phyloP scores from a whole-genome alignment of 2,113 vertebrate species.

The Camelus bactrianus region DNA sequence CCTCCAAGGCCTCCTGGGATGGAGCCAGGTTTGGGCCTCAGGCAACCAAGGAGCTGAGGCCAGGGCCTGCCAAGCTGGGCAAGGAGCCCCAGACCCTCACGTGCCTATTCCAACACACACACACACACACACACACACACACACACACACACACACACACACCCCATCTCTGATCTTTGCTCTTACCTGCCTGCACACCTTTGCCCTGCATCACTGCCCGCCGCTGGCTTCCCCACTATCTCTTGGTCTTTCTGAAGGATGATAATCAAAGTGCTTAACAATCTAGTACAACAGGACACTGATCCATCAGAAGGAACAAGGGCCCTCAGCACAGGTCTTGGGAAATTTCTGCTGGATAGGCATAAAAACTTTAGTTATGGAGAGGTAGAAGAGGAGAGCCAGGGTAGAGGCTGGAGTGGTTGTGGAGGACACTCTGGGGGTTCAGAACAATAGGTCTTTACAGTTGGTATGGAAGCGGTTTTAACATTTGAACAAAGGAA shows the following conservation, averaged over 20 bases:
- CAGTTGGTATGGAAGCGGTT: neutral
- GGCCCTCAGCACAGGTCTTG: neutral
- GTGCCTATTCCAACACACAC: neutral
- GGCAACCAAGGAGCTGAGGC: conserved; percentile 32
- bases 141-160: neutral
- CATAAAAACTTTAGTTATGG: neutral
- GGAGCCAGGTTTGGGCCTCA: conserved; percentile 57
- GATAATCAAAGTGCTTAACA: conserved; percentile 34
- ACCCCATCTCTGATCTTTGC: conserved; percentile 56
- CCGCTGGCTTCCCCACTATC: neutral
- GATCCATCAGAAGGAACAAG: neutral
- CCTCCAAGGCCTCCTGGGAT: conserved; percentile 62
- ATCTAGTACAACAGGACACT: neutral
- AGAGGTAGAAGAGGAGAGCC: neutral
- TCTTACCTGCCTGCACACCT: conserved; percentile 59
- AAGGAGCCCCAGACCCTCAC: neutral
- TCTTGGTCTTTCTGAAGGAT: conserved; percentile 36
- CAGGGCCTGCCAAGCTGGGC: conserved; percentile 19
- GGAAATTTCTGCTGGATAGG: neutral
- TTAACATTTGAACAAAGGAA: neutral
- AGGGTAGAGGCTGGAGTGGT: neutral
- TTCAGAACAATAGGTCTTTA: neutral
- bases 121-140: neutral
- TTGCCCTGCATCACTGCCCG: neutral
- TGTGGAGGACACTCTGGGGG: neutral